phyloP scores from a whole-genome alignment of 2,888 invertebrate genomes.

The Nipponacmea schrenckii region DNA sequence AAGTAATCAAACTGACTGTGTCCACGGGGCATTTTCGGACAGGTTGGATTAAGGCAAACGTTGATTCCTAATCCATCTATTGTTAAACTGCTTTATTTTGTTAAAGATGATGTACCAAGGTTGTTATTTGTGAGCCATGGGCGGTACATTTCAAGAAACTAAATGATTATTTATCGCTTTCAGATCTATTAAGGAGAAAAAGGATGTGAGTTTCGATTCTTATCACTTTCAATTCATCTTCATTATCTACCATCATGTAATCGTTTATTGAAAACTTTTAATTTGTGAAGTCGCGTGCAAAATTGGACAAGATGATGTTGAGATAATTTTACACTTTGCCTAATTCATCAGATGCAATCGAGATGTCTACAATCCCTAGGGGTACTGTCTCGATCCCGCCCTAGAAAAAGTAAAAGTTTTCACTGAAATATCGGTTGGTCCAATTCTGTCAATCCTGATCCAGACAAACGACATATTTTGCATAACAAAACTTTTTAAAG shows the following conservation, averaged over 20 bases:
- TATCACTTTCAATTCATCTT: not conserved
- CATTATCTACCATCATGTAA: constrained; percentile 6
- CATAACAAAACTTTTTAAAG: no score
- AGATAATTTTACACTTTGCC: constrained; percentile 9
- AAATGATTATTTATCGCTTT: not conserved
- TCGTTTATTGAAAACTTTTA: constrained; percentile 7
- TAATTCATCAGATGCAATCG: constrained; percentile 6
- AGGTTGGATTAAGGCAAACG: not conserved
- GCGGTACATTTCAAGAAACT: not conserved
- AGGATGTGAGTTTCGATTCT: not conserved
- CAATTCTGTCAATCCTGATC: not conserved
- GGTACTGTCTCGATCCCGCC: not conserved
- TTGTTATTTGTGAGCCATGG: not conserved
- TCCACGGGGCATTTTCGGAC: not conserved
- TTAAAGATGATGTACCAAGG: not conserved
- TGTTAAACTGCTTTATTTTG: not conserved
- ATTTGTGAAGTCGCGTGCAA: constrained; percentile 17
- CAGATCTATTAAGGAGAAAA: not conserved
- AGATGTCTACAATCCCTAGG: constrained; percentile 6
- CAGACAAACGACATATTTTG: not conserved
- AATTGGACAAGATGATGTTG: constrained; percentile 6
- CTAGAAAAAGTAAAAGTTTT: not conserved
- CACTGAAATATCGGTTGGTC: not conserved
- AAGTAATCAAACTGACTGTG: constrained; percentile 3
- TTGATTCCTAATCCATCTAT: no score